phyloP scores from a whole-genome alignment of 2,888 invertebrate species.

The Drosophila subsilvestris region DNA sequence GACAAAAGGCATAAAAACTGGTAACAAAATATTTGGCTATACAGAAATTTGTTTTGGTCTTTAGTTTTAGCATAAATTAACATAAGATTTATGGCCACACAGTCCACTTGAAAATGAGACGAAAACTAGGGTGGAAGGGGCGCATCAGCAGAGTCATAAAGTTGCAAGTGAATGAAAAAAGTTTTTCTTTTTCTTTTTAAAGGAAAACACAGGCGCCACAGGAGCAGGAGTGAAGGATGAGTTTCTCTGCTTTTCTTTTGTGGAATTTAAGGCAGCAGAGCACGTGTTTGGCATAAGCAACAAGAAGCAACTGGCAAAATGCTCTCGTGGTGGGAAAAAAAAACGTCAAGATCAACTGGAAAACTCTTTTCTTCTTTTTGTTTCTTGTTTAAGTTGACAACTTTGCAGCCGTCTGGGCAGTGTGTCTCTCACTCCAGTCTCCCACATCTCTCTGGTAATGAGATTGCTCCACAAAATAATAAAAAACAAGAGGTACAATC shows the following conservation, averaged over 20 bases:
- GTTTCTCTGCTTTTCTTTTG: slow-evolving; percentile 2
- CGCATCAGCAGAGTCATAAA: slow-evolving; percentile 7
- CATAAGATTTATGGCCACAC: slow-evolving; percentile 71
- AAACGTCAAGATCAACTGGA: slow-evolving; percentile 51
- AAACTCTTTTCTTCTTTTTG: slow-evolving; percentile 20
- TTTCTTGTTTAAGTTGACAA: slow-evolving; percentile 64
- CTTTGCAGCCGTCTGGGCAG: slow-evolving; percentile 64
- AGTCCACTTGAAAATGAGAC: slow-evolving; percentile 71
- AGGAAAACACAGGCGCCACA: slow-evolving; percentile 7
- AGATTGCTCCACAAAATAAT: slow-evolving; percentile 51
- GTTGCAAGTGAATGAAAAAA: slow-evolving; percentile 65
- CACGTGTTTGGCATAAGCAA: slow-evolving; percentile 52
- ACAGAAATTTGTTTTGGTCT: slow-evolving; percentile 76
- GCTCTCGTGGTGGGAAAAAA: slow-evolving; percentile 27
- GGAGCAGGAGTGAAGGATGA: not conserved
- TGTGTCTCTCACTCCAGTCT: slow-evolving; percentile 13
- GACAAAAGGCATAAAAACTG: slow-evolving; percentile 79
- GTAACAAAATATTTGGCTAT: slow-evolving; percentile 76
- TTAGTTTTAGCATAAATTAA: slow-evolving; percentile 79
- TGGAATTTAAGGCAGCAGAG: slow-evolving; percentile 47
- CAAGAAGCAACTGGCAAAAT: slow-evolving; percentile 13
- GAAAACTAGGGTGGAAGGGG: slow-evolving; percentile 45
- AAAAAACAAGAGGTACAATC: slow-evolving; percentile 35
- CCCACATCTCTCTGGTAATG: slow-evolving; percentile 41
- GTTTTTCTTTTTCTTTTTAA: slow-evolving; percentile 15